Evolutionary conservation across 2,888 invertebrate genomes (phyloP).

Genomic region (Zele albiditarsus): DNA sequence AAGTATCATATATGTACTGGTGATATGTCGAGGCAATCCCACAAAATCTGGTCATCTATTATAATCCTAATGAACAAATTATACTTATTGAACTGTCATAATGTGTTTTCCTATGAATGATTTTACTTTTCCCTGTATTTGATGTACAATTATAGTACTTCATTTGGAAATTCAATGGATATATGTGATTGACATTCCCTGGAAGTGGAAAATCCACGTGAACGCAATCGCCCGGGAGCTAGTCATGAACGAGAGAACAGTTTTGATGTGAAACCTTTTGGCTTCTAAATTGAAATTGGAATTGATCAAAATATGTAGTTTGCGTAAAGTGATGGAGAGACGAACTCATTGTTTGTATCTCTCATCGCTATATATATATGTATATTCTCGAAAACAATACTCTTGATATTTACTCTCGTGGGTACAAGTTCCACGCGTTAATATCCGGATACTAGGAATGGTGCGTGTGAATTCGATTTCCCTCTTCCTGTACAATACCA

Average conservation of each 20-base stretch:
- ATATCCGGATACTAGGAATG: slow-evolving; percentile 55
- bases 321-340: neutral
- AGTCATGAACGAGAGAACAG: neutral
- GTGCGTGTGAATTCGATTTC: slow-evolving; percentile 39
- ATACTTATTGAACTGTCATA: too few relatives aligned
- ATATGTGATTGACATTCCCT: too few relatives aligned
- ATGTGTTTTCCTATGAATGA: too few relatives aligned
- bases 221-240: too few relatives aligned
- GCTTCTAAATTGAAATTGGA: slow-evolving; percentile 35
- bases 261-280: slow-evolving; percentile 26
- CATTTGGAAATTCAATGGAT: too few relatives aligned
- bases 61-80: too few relatives aligned
- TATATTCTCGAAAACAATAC: neutral
- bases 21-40: too few relatives aligned
- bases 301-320: slow-evolving; percentile 24
- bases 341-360: slow-evolving; percentile 13
- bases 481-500: slow-evolving; percentile 1
- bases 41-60: too few relatives aligned
- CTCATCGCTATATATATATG: neutral
- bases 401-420: slow-evolving; percentile 22
- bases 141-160: too few relatives aligned
- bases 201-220: too few relatives aligned
- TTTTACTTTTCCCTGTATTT: too few relatives aligned
- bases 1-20: too few relatives aligned
- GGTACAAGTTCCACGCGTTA: slow-evolving; percentile 52